phyloP scores from a whole-genome alignment of 2,797 vertebrate genomes.

The Myotis pilosus region DNA sequence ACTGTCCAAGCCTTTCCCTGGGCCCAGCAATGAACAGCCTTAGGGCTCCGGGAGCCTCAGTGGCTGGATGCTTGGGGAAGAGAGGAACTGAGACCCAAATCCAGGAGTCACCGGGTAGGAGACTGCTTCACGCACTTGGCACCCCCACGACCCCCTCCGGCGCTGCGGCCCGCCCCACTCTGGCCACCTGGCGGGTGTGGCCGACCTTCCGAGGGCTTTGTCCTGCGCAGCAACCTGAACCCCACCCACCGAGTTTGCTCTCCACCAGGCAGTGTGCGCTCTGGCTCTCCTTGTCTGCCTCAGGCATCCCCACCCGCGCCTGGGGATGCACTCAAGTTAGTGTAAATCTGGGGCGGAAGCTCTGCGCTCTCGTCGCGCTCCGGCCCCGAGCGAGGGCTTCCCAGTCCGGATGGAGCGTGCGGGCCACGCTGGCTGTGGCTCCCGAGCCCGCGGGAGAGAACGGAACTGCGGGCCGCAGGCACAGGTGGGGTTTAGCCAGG shows the following conservation, averaged over 20 bases:
- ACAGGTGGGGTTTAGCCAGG: not conserved
- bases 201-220: not conserved
- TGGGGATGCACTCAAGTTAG: not conserved
- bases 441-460: not conserved
- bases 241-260: accelerated
- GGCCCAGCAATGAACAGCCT: not conserved
- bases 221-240: no score
- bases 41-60: accelerated
- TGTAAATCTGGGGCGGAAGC: not conserved
- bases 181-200: not conserved
- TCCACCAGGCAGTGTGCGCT: not conserved
- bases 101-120: not conserved
- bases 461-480: not conserved
- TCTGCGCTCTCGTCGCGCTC: accelerated
- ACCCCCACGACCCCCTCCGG: accelerated
- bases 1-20: no score
- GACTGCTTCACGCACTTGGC: accelerated
- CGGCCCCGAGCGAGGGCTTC: not conserved
- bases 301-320: not conserved
- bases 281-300: not conserved
- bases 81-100: not conserved
- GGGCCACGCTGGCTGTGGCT: accelerated
- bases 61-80: not conserved
- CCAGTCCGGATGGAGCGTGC: not conserved
- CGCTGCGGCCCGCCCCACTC: accelerated